Evolutionary conservation across 64 coral and sea anemone genomes (phyloP).

Genomic region (Porites australiensis): DNA sequence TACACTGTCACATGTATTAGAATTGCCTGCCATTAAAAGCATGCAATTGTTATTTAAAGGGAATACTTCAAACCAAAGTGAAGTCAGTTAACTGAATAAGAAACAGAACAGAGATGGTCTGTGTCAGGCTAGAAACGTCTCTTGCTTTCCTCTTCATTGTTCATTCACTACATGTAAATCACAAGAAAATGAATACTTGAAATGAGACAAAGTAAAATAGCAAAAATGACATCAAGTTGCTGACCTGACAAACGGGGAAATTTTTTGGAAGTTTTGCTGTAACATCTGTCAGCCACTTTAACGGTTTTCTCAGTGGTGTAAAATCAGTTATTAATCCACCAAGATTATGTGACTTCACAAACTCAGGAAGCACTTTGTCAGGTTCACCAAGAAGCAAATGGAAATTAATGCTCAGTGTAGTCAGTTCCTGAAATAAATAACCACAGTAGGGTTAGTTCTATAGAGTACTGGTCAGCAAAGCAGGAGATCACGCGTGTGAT

Average conservation of each 20-base stretch:
- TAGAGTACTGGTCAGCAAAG: neutral
- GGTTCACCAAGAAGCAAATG: conserved; percentile 86
- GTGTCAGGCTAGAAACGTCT: no score
- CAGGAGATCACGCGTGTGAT: neutral
- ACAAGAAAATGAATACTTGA: no score
- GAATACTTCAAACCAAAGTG: no score
- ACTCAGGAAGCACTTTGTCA: conserved; percentile 44
- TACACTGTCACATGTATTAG: no score
- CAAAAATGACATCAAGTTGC: no score
- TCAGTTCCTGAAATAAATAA: conserved; percentile 56
- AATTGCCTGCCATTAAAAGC: no score
- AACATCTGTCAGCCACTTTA: conserved; percentile 59
- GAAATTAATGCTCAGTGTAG: conserved; percentile 62
- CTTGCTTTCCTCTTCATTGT: no score
- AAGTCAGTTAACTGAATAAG: no score
- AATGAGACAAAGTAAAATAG: no score
- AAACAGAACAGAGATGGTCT: no score
- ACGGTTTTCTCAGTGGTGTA: conserved; percentile 56
- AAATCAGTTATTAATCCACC: conserved; percentile 81
- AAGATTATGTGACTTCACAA: conserved; percentile 48
- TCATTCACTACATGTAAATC: no score
- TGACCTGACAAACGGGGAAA: conserved; percentile 78
- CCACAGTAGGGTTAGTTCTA: neutral
- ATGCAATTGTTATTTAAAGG: no score
- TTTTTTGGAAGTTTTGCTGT: conserved; percentile 40